Evolutionary conservation across 2,888 invertebrate species (phyloP), one percentile per base, ranked within the genome.

Genomic region (Lasioglossum zephyrum): DNA sequence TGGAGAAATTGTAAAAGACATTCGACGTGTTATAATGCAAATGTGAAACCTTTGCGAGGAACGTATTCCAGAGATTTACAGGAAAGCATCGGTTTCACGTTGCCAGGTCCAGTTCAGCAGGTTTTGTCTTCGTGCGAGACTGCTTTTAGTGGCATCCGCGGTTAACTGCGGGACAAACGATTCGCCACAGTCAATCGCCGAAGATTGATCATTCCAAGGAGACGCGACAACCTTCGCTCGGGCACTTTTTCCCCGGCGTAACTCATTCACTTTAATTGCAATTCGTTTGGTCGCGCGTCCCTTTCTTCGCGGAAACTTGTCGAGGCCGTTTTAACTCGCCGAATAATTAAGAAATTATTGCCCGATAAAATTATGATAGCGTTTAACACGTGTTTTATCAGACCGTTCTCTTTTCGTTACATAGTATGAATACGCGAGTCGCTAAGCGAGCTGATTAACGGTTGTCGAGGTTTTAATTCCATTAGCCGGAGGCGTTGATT

Each of bases 161-260:
- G 26, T 13, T 26, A 63, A 44, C 31, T 26, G n/a, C 26, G 44
- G 39, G 73, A 78, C 66, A 75, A 81, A 53, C 44, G 74, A 82
- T 86, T 80, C 82, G 73, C 80, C 53, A 82, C 82, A 77, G 72
- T 84, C 79, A 84, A 80, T 83, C 80, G 82, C 53, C 60, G 77
- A 81, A 80, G 85, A 88, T 90, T 87, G 79, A 76, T 84, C 82
- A 79, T 80, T 81, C 81, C 87, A 82, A 92, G 92, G 90, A 88
- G 89, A 79, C 72, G 36, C 73, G 77, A 31, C 85, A 84, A 80
- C 91, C 90, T 91, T 92, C 92, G 74, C 76, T 74, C 72, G 63
- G 44, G 22, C 22, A 63, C 47, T 82, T 82, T 84, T 77, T 79
- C 69, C 78, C 47, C 73, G 13, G 73, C 57, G 49, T 11, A 6